A percentile compares a stretch with the other conserved stretches of the same genome.
phyloP scores from a whole-genome alignment of 2,113 vertebrate species.

The Perca fluviatilis region DNA sequence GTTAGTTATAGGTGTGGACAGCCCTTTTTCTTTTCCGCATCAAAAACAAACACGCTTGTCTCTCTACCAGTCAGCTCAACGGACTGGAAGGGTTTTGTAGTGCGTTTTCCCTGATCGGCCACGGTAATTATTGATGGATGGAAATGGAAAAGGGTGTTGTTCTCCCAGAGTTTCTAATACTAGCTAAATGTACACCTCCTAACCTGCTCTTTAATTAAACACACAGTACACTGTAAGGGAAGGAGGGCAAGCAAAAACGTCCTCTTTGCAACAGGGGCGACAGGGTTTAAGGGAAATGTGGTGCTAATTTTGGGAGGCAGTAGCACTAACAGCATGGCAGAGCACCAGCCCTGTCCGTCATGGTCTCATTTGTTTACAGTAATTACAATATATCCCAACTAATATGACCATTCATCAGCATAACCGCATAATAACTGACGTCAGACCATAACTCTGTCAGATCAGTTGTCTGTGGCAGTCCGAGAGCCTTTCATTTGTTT shows the following conservation, averaged over 20 bases:
- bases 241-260: neutral
- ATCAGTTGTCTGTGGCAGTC: conserved; percentile 5
- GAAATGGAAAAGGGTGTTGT: neutral
- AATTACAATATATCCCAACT: conserved; percentile 11
- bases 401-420: neutral
- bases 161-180: neutral
- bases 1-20: no score
- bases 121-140: no score
- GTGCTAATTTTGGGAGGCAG: neutral
- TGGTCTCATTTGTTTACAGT: neutral
- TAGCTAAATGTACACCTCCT: neutral
- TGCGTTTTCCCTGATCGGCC: no score
- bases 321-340: neutral
- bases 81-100: no score
- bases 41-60: no score
- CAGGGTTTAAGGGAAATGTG: conserved; percentile 1
- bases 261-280: neutral
- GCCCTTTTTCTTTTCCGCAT: no score
- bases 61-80: no score
- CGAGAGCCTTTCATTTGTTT: conserved; percentile 14
- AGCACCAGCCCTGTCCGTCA: neutral
- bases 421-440: neutral
- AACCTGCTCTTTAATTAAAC: neutral
- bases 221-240: neutral
- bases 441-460: conserved; percentile 6